Evolutionary conservation across 2,113 vertebrate species (phyloP), one percentile per base, ranked within the genome.

Genomic region (Pelecanoides urinatrix): DNA sequence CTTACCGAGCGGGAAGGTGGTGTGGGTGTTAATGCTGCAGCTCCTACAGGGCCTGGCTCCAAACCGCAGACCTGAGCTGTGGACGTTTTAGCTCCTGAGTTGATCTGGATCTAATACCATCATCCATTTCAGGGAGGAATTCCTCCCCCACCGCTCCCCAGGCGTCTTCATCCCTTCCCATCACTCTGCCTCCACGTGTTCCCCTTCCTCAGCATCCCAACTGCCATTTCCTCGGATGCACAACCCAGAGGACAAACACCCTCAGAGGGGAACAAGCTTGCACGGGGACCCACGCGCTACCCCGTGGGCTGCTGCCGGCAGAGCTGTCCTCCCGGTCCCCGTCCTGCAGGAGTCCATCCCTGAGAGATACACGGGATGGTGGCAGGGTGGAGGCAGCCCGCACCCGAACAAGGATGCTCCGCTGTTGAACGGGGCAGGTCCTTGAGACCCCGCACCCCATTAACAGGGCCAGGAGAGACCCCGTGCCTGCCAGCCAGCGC

Each of bases 81-180:
- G 91, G 86, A 86, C 29, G 21, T 61, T 56, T 87, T 63, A 95
- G 96, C 92, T 96, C 84, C 89, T 21, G 71, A 27, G 20, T 61
- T 76, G 92, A 95, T 91, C 91, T 90, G 92, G 71, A 86, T 82
- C 87, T 92, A 95, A 97, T 95, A 76, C 81, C 53, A 36, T 66
- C 86, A 87, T 94, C 86, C 83, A 59, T 47, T 29, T 50, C 61
- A 67, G 44, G 23, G 21, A 90, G 77, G 70, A 91, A 78, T 87
- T 90, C 94, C 79, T 92, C 80, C 85, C 72, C n/a, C 45, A 14
- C 45, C 1, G 0, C 44, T 86, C 62, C 55, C 45, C 72, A n/a
- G 80, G 61, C 16, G 0, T 66, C 83, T 84, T 74, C 85, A 83
- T 81, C 88, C 88, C 52, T 62, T 68, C 84, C 59, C 87, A 56